A percentile compares a stretch with the other conserved stretches of the same genome.
phyloP scores from a whole-genome alignment of 2,113 vertebrate genomes.

The Eurystomus gularis region DNA sequence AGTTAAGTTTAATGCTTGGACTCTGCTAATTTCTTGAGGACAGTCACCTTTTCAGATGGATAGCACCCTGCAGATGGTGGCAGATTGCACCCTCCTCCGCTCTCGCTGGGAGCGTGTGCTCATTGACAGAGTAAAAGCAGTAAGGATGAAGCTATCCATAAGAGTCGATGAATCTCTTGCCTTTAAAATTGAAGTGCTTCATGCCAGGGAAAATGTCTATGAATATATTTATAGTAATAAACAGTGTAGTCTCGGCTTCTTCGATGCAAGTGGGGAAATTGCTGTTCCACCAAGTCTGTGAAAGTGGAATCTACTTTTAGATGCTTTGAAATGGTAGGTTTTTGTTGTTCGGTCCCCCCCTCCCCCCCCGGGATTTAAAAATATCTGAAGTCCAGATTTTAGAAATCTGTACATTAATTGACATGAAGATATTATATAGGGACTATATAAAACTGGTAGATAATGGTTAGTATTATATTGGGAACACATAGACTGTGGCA shows the following conservation, averaged over 20 bases:
- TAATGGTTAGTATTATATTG: accelerated
- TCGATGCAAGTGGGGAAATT: neutral
- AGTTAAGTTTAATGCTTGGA: neutral
- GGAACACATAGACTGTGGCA: neutral
- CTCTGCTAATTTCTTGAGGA: conserved; percentile 37
- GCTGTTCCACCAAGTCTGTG: neutral
- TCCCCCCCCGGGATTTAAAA: neutral
- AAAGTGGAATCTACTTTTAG: conserved; percentile 33
- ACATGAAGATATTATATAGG: neutral
- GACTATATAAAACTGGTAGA: neutral
- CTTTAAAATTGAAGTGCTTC: conserved; percentile 12
- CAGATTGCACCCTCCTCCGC: conserved; percentile 62
- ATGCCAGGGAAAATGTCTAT: conserved; percentile 34
- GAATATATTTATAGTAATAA: conserved; percentile 50
- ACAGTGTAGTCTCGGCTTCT: neutral
- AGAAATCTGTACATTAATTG: neutral
- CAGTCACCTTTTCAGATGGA: conserved; percentile 49
- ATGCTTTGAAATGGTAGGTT: neutral
- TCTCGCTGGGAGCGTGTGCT: conserved; percentile 23
- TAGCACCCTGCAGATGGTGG: conserved; percentile 60
- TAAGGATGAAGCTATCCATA: conserved; percentile 15
- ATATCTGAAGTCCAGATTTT: neutral
- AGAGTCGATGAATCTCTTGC: conserved; percentile 19
- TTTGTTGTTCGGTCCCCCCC: neutral
- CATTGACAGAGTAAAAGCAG: conserved; percentile 30